phyloP scores from a whole-genome alignment of 2,797 vertebrate species.

The Neoniphon sammara region DNA sequence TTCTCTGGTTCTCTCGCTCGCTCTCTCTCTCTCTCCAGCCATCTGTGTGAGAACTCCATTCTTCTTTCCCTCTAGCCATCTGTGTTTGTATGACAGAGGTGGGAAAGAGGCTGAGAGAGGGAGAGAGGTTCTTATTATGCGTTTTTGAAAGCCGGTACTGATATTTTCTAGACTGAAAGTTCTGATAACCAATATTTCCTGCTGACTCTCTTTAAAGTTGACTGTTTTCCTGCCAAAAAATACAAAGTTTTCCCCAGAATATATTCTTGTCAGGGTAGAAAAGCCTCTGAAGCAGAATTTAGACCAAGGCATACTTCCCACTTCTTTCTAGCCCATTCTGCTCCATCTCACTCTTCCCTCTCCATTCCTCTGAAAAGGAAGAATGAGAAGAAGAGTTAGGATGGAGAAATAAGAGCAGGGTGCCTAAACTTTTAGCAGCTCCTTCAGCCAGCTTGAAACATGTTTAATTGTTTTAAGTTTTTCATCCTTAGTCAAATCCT shows the following conservation, averaged over 20 bases:
- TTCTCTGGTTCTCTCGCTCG: conserved; percentile 17
- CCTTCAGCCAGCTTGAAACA: no score
- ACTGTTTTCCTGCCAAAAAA: no score
- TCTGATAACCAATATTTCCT: no score
- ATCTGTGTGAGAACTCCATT: conserved; percentile 41
- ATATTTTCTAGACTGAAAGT: background rate
- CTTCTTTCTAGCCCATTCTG: background rate
- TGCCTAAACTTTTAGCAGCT: no score
- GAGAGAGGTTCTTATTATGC: background rate
- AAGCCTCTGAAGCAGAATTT: background rate
- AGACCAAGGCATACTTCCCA: background rate
- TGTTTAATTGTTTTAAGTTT: no score
- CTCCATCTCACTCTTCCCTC: background rate
- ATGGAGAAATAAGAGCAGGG: no score
- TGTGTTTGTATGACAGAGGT: conserved; percentile 59
- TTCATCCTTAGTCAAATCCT: no score
- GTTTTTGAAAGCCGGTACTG: conserved; percentile 7
- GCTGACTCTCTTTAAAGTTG: background rate
- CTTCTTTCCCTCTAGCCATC: conserved; percentile 44
- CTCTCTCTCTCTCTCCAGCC: conserved; percentile 17
- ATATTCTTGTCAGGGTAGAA: background rate
- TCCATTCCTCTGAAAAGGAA: background rate
- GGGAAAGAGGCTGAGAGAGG: conserved; percentile 20
- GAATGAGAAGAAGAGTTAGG: no score
- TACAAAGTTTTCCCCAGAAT: background rate